Conservation (phyloP, 2,113 vertebrate genomes). For the Ceyx melanurus region DNA sequence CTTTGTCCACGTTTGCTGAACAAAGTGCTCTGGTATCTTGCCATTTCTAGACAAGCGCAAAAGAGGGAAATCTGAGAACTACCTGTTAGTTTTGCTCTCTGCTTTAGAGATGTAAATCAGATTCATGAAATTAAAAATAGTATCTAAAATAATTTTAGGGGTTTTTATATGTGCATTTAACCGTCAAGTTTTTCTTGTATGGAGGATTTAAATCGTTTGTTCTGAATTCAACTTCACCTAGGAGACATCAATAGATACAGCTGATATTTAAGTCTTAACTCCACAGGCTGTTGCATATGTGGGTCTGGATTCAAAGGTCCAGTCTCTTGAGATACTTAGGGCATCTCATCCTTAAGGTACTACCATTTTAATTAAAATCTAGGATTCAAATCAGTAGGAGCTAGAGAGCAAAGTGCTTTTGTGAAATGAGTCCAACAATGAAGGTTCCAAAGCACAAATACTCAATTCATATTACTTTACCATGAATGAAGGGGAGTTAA, state of each 20-base stretch:
- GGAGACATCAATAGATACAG: background rate
- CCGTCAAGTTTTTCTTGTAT: background rate
- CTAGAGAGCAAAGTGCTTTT: constrained; percentile 9
- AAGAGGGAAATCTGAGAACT: background rate
- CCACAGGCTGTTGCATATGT: background rate
- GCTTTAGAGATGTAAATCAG: background rate
- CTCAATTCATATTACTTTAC: background rate
- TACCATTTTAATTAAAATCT: constrained; percentile 4
- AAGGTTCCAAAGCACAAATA: constrained; percentile 1
- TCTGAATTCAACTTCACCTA: background rate
- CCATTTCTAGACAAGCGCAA: constrained; percentile 33
- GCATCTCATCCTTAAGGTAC: background rate
- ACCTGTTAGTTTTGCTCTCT: background rate
- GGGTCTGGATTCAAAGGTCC: background rate
- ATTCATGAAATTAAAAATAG: background rate
- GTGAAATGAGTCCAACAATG: background rate
- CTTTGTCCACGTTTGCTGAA: constrained; percentile 55
- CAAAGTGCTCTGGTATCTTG: constrained; percentile 39
- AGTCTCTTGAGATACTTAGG: background rate
- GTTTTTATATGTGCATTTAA: background rate
- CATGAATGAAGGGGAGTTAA: background rate
- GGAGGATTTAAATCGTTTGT: background rate
- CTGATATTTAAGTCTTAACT: background rate
- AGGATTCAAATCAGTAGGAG: constrained; percentile 19
- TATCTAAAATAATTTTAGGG: background rate